Evolutionary conservation across 2,888 invertebrate genomes (phyloP).

Genomic region (Trissolcus japonicus): DNA sequence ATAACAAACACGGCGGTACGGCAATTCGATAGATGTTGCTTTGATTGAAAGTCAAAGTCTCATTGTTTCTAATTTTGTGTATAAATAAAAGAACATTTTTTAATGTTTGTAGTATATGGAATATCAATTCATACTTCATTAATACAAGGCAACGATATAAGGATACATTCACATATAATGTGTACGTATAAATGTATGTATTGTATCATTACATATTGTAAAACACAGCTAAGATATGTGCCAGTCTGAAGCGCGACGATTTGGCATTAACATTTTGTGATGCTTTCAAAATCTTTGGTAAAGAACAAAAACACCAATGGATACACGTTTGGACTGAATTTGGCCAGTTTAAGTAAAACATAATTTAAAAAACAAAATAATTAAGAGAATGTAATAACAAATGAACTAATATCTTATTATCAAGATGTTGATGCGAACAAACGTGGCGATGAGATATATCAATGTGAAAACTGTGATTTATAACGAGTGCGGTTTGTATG

Average conservation of each 20-base stretch:
- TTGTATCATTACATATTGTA: constrained; percentile 39
- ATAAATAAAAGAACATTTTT: constrained; percentile 43
- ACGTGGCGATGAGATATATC: constrained; percentile 31
- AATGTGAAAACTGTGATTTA: constrained; percentile 54
- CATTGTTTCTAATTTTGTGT: constrained; percentile 39
- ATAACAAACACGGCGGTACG: constrained; percentile 4
- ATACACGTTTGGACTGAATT: background rate
- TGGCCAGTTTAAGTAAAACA: too few relatives aligned
- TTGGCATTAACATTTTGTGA: constrained; percentile 11
- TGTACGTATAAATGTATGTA: constrained; percentile 32
- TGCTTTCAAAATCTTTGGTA: constrained; percentile 1
- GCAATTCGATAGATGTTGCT: constrained; percentile 38
- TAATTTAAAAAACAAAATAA: too few relatives aligned
- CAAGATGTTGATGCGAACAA: constrained; percentile 17
- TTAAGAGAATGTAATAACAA: background rate
- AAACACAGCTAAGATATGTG: constrained; percentile 35
- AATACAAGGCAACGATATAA: constrained; percentile 46
- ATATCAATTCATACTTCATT: constrained; percentile 19
- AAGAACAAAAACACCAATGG: too few relatives aligned
- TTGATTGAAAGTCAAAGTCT: constrained; percentile 34
- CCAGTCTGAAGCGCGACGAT: constrained; percentile 33
- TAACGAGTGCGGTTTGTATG: constrained; percentile 41
- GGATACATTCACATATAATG: constrained; percentile 42
- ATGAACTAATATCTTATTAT: background rate
- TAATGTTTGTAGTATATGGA: constrained; percentile 43